Evolutionary conservation across 2,888 invertebrate genomes (phyloP), one percentile per base, ranked within the genome.

Genomic region (Phalangium opilio): DNA sequence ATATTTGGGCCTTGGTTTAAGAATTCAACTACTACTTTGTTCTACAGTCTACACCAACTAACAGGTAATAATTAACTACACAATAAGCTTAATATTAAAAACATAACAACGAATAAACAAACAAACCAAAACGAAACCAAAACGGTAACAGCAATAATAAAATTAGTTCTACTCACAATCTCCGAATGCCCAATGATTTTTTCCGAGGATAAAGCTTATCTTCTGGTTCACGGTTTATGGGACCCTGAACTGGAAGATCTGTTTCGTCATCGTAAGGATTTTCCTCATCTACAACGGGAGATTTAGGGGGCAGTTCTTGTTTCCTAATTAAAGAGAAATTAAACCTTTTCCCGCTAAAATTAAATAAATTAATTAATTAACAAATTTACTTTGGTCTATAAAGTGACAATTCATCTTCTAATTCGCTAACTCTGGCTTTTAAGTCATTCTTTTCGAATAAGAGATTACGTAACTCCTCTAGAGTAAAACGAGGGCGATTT

Each of bases 141-240:
- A 12, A 10, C 34, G 12, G 5, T n/a, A 3, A 34, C 14, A 3
- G 14, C 12, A 14, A 34, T n/a, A 34, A 12, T n/a, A 34, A 34
- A 2, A 3, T 34, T 14, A 41, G 8, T 19, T 14, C 35, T 27
- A 52, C 54, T 48, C 51, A 55, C 54, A 52, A 55, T 50, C 51
- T 47, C 35, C 50, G 49, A 15, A 55, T 55, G 43, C 52, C 50
- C 14, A 47, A 40, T 17, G 40, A 48, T 32, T 49, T 50, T 36
- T 43, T 49, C 35, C 44, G 41, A 35, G 53, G 55, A 41, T 43
- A 55, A 11, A 56, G 39, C 46, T 56, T 56, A 4, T 96, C 95
- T 61, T 90, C 89, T 0, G 96, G 96, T 67, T 96, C 96, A 45
- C 81, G 82, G 20, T 95, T 95, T 59, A 96, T 73, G 1, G 96